phyloP scores from a whole-genome alignment of 2,888 invertebrate genomes.

The Drosophila greeni region DNA sequence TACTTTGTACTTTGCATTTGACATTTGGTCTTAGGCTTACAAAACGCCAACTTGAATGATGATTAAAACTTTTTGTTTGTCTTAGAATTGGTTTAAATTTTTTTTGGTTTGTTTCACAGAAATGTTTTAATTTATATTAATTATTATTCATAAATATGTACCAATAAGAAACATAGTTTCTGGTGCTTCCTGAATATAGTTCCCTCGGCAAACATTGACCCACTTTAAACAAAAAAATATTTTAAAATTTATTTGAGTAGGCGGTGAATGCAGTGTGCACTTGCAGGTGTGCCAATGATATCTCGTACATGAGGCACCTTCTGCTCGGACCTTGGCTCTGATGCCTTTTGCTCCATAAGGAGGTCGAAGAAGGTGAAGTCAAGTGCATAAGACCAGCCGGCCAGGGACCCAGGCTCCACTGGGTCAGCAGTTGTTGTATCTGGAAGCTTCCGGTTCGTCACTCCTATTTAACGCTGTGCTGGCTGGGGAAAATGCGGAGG shows the following conservation, averaged over 20 bases:
- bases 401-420: constrained; percentile 28
- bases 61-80: no score
- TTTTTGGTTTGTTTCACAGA: background rate
- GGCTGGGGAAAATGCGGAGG: constrained; percentile 12
- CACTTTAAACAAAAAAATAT: background rate
- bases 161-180: background rate
- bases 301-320: constrained; percentile 54
- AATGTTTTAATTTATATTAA: background rate
- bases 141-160: background rate
- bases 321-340: constrained; percentile 23
- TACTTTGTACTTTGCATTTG: background rate
- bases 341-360: background rate
- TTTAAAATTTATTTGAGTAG: constrained; percentile 8
- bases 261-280: background rate
- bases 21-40: background rate
- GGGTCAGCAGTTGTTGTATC: constrained; percentile 51
- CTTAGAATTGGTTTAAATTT: background rate
- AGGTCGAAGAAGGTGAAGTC: constrained; percentile 61
- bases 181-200: background rate
- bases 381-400: constrained; percentile 69
- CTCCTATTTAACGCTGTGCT: constrained; percentile 45
- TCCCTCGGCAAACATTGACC: background rate
- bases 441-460: constrained; percentile 69
- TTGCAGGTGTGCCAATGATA: constrained; percentile 5
- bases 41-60: background rate